Evolutionary conservation across 2,113 vertebrate species (phyloP).

Genomic region (Ondatra zibethicus): DNA sequence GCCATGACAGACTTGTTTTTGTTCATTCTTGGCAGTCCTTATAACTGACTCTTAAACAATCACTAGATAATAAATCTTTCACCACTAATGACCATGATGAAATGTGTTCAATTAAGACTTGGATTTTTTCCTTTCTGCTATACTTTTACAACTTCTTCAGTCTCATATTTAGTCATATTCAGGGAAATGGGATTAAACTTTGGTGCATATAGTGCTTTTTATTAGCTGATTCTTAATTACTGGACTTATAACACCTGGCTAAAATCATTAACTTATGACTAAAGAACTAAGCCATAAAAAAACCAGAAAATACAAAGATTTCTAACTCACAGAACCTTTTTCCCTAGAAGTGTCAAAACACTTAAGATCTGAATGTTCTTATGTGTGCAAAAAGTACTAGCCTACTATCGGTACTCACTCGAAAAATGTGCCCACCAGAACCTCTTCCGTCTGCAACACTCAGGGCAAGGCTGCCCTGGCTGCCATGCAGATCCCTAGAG

Average conservation of each 20-base stretch:
- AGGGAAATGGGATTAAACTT: conserved; percentile 37
- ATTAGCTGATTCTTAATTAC: background rate
- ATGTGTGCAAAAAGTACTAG: conserved; percentile 71
- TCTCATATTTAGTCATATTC: conserved; percentile 42
- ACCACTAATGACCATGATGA: background rate
- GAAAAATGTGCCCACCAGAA: conserved; percentile 92
- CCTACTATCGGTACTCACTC: conserved; percentile 94
- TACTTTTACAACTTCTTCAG: conserved; percentile 20
- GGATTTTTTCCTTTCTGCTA: conserved; percentile 35
- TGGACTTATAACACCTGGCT: conserved; percentile 2
- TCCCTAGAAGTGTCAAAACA: conserved; percentile 43
- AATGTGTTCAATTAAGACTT: conserved; percentile 21
- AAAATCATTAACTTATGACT: conserved; percentile 4
- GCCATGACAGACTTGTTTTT: background rate
- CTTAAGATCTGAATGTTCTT: conserved; percentile 64
- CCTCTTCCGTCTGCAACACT: conserved; percentile 93
- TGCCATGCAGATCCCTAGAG: conserved; percentile 97
- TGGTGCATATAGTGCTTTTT: conserved; percentile 29
- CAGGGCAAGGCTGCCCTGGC: conserved; percentile 96
- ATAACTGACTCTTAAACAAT: conserved; percentile 18
- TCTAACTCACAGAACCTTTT: conserved; percentile 18
- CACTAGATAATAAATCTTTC: conserved; percentile 40
- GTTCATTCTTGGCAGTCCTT: conserved; percentile 18
- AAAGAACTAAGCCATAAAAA: conserved; percentile 52
- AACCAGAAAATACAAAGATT: conserved; percentile 49